Evolutionary conservation across 2,113 vertebrate species (phyloP), one percentile per base, ranked within the genome.

Genomic region (Lampris incognitus): DNA sequence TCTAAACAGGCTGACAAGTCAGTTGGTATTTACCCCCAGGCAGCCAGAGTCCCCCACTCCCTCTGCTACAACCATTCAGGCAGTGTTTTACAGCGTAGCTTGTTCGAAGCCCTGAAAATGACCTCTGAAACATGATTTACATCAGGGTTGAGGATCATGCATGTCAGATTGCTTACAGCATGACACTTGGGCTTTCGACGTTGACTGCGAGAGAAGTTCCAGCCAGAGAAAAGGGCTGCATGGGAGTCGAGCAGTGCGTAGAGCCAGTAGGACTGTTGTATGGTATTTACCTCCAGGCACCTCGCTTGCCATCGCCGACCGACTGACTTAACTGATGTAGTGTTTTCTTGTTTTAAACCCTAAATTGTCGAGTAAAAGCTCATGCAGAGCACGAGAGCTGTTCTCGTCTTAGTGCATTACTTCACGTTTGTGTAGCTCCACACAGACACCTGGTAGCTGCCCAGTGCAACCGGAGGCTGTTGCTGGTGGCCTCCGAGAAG

Each of bases 71-170:
- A 9, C 6, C 9, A 11, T 36, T 81, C 39, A 51, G 44, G 36
- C 24, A 66, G 61, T 74, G 24, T 72, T 39, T 10, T 52, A 58
- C 62, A 36, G 67, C 24, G 72, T 46, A 70, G 72, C 76, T 24
- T 63, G 44, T 46, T 46, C 4, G 44, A 5, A 7, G 1, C 44
- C 44, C 13, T 54, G 51, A 13, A 13, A 54, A 54, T 10, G 3
- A 4, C 51, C 51, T 54, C 51, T 13, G 8, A 54, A 79, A 9
- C 58, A 44, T 50, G 40, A 6, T 38, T 61, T 5, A n/a, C 24
- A 24, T 24, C 24, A 24, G 24, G 24, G 24, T 24, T 24, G 24
- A 24, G 24, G 24, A 24, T 24, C 24, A 24, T 24, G 24, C 24
- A 24, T 69, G 74, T 64, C 51, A 48, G 13, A 54, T 62, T 67